These are phyloP conservation scores for Bradypodion ventrale DNA, from an alignment of 2,797 vertebrate genomes.

Conservation along the genomic window DNA sequence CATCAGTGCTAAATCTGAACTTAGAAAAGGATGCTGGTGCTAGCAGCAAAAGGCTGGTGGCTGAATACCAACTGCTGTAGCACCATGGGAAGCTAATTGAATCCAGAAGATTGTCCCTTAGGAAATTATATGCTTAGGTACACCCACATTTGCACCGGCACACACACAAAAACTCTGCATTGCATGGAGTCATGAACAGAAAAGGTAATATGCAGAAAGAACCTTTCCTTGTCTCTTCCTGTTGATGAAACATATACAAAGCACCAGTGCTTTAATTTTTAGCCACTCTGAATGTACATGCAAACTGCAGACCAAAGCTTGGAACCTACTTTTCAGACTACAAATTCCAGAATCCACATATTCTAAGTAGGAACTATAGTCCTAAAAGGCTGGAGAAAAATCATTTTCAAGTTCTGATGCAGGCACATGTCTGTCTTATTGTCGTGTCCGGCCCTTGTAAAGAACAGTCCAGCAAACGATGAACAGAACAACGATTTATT, in stretches of 20 bases:
- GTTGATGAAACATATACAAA: neutral
- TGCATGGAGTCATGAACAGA: neutral
- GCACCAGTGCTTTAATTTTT: neutral
- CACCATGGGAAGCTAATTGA: slow-evolving; percentile 13
- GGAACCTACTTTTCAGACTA: neutral
- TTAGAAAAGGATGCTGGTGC: slow-evolving; percentile 17
- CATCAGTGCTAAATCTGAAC: slow-evolving; percentile 1
- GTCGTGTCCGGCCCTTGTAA: too few species aligned
- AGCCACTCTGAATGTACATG: neutral
- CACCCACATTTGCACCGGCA: neutral
- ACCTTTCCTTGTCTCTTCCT: neutral
- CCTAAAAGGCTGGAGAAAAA: neutral
- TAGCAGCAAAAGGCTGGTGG: neutral
- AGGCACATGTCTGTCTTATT: neutral
- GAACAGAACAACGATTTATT: too few species aligned
- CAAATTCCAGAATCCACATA: neutral
- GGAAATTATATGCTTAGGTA: neutral
- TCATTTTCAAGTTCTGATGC: neutral
- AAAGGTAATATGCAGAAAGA: neutral
- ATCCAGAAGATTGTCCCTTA: neutral
- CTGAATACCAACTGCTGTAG: neutral
- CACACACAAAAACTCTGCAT: neutral
- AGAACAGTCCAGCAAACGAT: too few species aligned
- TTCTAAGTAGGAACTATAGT: neutral
- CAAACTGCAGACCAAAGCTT: neutral